A percentile compares a stretch with the other conserved stretches of the same genome.
Evolutionary conservation across 2,888 invertebrate genomes (phyloP).

Genomic region (Danaus chrysippus): DNA sequence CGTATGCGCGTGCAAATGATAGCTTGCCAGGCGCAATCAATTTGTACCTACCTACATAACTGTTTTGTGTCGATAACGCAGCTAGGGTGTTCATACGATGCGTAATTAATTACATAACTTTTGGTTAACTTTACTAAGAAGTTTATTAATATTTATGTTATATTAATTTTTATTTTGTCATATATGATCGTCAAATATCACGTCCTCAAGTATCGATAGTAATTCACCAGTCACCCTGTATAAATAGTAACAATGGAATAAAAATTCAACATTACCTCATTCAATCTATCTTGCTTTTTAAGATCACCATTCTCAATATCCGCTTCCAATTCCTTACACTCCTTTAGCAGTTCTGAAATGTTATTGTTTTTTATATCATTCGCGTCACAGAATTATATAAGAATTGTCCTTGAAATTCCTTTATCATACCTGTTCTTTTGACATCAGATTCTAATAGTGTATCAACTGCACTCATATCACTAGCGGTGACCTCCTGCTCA

Average conservation of each 20-base stretch:
- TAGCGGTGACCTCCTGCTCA: conserved; percentile 98
- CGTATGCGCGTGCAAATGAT: too few species aligned
- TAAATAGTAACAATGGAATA: background rate
- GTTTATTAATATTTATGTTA: too few species aligned
- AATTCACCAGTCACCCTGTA: too few species aligned
- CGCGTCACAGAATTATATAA: background rate
- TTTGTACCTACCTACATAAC: too few species aligned
- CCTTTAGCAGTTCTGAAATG: conserved; percentile 82
- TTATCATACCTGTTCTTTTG: conserved; percentile 83
- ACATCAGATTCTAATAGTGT: conserved; percentile 96
- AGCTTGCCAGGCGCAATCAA: too few species aligned
- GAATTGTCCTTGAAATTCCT: background rate
- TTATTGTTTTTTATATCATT: conserved; percentile 14
- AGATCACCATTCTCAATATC: conserved; percentile 86
- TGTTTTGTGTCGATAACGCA: too few species aligned
- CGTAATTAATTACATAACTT: too few species aligned
- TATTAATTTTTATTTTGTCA: too few species aligned
- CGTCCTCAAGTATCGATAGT: too few species aligned
- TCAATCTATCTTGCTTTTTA: conserved; percentile 86
- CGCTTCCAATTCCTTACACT: conserved; percentile 90
- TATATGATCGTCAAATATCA: too few species aligned
- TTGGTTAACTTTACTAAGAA: too few species aligned
- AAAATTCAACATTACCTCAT: conserved; percentile 79
- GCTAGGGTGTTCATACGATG: too few species aligned
- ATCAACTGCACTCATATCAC: conserved; percentile 94